Evolutionary conservation across 2,113 vertebrate species (phyloP).

Genomic region (Sinocyclocheilus anshuiensis): DNA sequence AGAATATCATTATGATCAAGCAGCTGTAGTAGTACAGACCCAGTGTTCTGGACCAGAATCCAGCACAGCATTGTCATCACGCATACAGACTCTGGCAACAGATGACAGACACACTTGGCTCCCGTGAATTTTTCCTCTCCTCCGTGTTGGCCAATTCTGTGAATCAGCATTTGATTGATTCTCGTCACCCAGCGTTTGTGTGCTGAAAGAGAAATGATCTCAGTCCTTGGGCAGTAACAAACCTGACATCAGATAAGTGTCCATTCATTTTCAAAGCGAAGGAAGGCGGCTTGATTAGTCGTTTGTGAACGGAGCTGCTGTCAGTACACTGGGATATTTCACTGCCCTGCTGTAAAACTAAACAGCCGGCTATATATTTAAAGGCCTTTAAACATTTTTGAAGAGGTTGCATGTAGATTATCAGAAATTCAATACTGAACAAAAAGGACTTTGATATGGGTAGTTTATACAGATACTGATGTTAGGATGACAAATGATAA

Average conservation of each 20-base stretch:
- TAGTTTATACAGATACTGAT: not conserved
- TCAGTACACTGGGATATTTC: not conserved
- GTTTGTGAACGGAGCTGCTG: not conserved
- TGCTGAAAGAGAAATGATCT: slow-evolving; percentile 42
- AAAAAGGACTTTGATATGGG: not conserved
- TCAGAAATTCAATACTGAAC: not conserved
- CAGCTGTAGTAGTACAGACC: slow-evolving; percentile 41
- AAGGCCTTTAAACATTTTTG: slow-evolving; percentile 1
- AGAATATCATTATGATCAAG: slow-evolving; percentile 58
- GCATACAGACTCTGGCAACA: slow-evolving; percentile 27
- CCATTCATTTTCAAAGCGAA: slow-evolving; percentile 17
- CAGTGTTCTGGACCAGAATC: slow-evolving; percentile 26
- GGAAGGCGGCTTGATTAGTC: slow-evolving; percentile 20
- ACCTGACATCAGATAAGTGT: slow-evolving; percentile 37
- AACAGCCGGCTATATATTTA: not conserved
- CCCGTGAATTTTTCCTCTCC: slow-evolving; percentile 24
- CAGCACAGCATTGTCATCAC: slow-evolving; percentile 13
- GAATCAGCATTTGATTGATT: slow-evolving; percentile 46
- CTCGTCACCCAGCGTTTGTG: slow-evolving; percentile 33
- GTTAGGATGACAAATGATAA: not conserved
- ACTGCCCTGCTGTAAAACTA: slow-evolving; percentile 7
- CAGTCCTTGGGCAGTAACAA: slow-evolving; percentile 41
- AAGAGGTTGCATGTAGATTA: not conserved
- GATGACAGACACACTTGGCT: slow-evolving; percentile 42
- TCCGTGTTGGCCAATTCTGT: slow-evolving; percentile 38